Evolutionary conservation across 2,888 invertebrate species (phyloP).

Genomic region (Conops quadrifasciatus): DNA sequence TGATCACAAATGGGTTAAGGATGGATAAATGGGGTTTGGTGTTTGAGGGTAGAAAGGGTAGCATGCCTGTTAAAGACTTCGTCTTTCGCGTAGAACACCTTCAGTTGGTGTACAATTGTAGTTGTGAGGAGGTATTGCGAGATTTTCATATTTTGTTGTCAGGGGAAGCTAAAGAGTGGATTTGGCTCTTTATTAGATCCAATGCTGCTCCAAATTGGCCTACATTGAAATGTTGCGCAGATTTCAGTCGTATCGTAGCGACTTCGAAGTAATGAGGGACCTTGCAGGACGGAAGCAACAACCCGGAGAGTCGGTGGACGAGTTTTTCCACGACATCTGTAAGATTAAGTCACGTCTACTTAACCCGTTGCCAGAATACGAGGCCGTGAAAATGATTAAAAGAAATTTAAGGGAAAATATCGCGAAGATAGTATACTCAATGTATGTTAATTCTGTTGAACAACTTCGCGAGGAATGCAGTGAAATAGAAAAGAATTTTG

Average conservation of each 20-base stretch:
- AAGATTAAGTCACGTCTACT: neutral
- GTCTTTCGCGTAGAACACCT: constrained; percentile 30
- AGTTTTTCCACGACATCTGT: constrained; percentile 11
- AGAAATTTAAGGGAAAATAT: constrained; percentile 21
- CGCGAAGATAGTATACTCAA: constrained; percentile 16
- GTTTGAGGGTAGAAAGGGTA: neutral
- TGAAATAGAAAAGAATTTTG: neutral
- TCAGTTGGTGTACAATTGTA: constrained; percentile 3
- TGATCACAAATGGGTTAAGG: neutral
- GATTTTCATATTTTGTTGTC: constrained; percentile 29
- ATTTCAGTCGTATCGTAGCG: constrained; percentile 6
- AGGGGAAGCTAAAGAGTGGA: constrained; percentile 30
- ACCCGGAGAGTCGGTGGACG: constrained; percentile 5
- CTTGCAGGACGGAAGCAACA: constrained; percentile 21
- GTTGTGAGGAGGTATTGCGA: constrained; percentile 12
- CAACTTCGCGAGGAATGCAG: constrained; percentile 6
- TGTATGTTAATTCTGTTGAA: constrained; percentile 11
- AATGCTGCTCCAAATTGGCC: neutral
- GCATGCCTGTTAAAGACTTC: constrained; percentile 22
- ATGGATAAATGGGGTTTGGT: constrained; percentile 27
- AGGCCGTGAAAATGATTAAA: constrained; percentile 20
- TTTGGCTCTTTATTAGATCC: constrained; percentile 19
- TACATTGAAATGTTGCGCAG: neutral
- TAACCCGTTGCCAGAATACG: constrained; percentile 5
- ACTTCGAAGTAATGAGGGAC: constrained; percentile 28